A percentile compares a stretch with the other conserved stretches of the same genome.
phyloP scores from a whole-genome alignment of 2,888 invertebrate genomes.

The Rhodophaea formosa region DNA sequence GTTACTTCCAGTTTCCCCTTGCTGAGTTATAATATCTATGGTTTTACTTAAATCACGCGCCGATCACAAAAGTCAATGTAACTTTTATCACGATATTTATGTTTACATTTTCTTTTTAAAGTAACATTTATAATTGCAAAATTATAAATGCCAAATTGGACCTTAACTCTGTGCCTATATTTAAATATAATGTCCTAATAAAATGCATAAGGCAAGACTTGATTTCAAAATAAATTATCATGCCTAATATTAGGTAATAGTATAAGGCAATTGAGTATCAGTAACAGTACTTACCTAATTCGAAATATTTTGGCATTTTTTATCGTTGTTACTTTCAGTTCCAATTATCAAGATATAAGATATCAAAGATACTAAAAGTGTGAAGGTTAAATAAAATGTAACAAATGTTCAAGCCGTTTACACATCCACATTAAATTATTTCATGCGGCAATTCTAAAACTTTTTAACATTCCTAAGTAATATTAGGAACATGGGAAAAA shows the following conservation, averaged over 20 bases:
- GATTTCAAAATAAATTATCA: neutral
- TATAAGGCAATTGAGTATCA: slow-evolving; percentile 1
- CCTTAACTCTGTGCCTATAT: neutral
- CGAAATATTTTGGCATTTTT: slow-evolving; percentile 10
- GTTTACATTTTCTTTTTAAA: neutral
- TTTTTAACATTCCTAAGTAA: no score
- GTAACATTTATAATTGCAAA: neutral
- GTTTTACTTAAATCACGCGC: no score
- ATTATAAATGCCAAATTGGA: neutral
- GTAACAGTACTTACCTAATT: slow-evolving; percentile 5
- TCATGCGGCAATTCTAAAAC: no score
- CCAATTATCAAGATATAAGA: neutral
- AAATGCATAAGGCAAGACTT: slow-evolving; percentile 6
- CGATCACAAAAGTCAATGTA: neutral
- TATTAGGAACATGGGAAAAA: no score
- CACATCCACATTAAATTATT: no score
- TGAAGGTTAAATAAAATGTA: no score
- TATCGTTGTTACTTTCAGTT: neutral
- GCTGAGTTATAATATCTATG: no score
- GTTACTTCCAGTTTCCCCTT: no score
- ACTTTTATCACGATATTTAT: neutral
- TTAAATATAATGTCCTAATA: neutral
- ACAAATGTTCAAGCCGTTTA: no score
- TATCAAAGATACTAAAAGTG: neutral
- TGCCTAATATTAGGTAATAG: neutral